phyloP scores from a whole-genome alignment of 2,888 invertebrate species.

The Heliothis peltigera region DNA sequence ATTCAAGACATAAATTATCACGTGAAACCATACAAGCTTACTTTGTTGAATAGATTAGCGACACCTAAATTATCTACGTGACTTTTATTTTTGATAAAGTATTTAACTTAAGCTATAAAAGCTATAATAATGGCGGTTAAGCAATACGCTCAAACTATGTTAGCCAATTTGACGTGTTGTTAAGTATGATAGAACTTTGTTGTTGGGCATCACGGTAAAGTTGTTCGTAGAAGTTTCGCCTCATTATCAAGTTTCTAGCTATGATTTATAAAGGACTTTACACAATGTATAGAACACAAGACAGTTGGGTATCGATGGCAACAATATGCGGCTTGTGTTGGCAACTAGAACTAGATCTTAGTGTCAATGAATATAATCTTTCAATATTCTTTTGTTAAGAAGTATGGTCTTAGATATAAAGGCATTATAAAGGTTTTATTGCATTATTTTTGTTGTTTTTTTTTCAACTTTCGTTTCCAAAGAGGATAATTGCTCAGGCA shows the following conservation, averaged over 20 bases:
- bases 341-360: conserved; percentile 3
- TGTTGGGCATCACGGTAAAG: conserved; percentile 4
- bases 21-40: too few relatives aligned
- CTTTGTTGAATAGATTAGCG: too few relatives aligned
- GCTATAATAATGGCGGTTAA: too few relatives aligned
- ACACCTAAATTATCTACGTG: too few relatives aligned
- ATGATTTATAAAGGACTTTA: conserved; percentile 30
- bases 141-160: too few relatives aligned
- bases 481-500: too few relatives aligned
- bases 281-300: conserved; percentile 5
- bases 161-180: conserved; percentile 38
- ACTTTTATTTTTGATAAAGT: conserved; percentile 22
- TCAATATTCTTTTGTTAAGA: background rate
- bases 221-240: conserved; percentile 26
- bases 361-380: conserved; percentile 7
- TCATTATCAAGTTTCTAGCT: conserved; percentile 47
- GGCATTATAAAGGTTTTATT: too few relatives aligned
- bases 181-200: conserved; percentile 17
- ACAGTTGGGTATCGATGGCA: conserved; percentile 8
- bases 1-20: too few relatives aligned
- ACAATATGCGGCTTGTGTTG: conserved; percentile 8
- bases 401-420: background rate
- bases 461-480: too few relatives aligned
- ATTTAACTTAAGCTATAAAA: conserved; percentile 40
- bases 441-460: too few relatives aligned